A percentile compares a stretch with the other conserved stretches of the same genome.
Evolutionary conservation across 2,888 invertebrate genomes (phyloP).

Genomic region (Lamellibrachia columna): DNA sequence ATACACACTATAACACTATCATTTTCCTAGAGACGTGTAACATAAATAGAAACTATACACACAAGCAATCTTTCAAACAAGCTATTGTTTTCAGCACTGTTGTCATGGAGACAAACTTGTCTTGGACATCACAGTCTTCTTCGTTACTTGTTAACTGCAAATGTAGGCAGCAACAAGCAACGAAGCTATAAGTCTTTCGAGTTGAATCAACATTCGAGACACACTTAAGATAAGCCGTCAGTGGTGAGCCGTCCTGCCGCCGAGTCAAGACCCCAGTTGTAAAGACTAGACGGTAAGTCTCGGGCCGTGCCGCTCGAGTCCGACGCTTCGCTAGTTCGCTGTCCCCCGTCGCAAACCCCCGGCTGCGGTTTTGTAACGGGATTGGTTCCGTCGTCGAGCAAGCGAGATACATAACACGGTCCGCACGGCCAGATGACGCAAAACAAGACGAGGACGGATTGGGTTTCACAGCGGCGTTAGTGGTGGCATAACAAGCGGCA

Average conservation of each 20-base stretch:
- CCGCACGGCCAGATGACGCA: not conserved
- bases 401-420: not conserved
- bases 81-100: not conserved
- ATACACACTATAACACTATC: no score
- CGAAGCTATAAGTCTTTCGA: not conserved
- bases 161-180: not conserved
- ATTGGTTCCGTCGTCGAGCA: conserved; percentile 3
- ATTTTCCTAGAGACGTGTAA: no score
- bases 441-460: not conserved
- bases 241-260: not conserved
- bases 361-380: not conserved
- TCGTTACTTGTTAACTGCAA: not conserved
- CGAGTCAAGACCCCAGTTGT: not conserved
- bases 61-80: no score
- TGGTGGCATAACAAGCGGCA: not conserved
- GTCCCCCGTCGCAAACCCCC: not conserved
- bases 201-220: not conserved
- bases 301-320: not conserved
- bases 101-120: not conserved
- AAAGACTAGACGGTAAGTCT: not conserved
- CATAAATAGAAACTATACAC: no score
- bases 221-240: not conserved
- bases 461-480: conserved; percentile 2
- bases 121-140: not conserved
- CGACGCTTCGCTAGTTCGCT: not conserved